These are phyloP conservation scores for Philaethria dido DNA, from an alignment of 2,888 invertebrate species.

Conservation along the genomic window DNA sequence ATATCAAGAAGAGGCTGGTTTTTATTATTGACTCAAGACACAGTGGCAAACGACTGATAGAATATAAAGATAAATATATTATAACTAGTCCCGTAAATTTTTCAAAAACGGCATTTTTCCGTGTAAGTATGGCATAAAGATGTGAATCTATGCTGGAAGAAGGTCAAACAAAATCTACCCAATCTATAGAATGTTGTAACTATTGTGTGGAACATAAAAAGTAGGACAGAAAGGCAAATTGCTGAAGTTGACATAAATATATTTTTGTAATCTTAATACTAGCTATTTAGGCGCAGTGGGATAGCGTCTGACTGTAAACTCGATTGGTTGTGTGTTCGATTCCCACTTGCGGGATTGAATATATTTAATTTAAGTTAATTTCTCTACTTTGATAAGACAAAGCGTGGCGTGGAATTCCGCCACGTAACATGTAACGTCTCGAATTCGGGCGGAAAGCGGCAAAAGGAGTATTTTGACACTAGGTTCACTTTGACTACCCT, in stretches of 20 bases:
- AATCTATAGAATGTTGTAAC: constrained; percentile 18
- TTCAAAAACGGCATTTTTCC: neutral
- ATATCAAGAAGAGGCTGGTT: constrained; percentile 6
- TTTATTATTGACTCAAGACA: neutral
- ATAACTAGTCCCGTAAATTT: constrained; percentile 10
- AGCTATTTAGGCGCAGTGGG: too few relatives aligned
- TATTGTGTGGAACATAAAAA: constrained; percentile 6
- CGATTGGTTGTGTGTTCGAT: too few relatives aligned
- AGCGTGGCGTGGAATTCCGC: too few relatives aligned
- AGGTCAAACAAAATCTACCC: constrained; percentile 14
- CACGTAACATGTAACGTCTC: too few relatives aligned
- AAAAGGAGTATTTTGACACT: too few relatives aligned
- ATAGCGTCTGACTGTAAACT: too few relatives aligned
- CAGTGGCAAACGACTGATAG: neutral
- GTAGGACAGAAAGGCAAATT: neutral
- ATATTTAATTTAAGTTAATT: too few relatives aligned
- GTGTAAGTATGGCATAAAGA: constrained; percentile 11
- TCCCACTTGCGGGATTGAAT: too few relatives aligned
- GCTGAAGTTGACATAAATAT: neutral
- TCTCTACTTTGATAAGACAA: too few relatives aligned
- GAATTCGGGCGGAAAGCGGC: too few relatives aligned
- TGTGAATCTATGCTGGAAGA: constrained; percentile 16
- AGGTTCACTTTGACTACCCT: too few relatives aligned
- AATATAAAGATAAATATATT: constrained; percentile 12
- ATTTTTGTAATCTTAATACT: neutral